Percentiles rank a stretch among this genome's conserved stretches.
Conservation (phyloP, 1,140 invertebrate genomes). For the Lepidostoma basale region DNA sequence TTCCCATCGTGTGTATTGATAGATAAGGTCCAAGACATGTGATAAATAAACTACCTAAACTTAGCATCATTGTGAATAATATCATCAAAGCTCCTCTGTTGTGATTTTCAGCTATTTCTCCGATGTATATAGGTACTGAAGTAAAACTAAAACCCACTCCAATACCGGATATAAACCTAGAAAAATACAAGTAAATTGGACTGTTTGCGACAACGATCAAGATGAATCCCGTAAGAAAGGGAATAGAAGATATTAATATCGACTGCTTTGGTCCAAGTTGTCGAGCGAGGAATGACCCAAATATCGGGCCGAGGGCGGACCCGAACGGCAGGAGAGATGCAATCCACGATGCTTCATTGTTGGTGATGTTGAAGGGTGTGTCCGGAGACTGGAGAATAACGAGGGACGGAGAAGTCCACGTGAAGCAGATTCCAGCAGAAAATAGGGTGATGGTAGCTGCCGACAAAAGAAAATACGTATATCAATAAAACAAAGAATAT, state of each 20-base stretch:
- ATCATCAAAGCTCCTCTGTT: slow-evolving; percentile 43
- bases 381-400: slow-evolving; percentile 41
- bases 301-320: slow-evolving; percentile 41
- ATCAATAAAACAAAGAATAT: too few species aligned
- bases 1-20: slow-evolving; percentile 21
- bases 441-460: slow-evolving; percentile 38
- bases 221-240: slow-evolving; percentile 47
- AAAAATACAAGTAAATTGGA: slow-evolving; percentile 51
- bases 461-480: slow-evolving; percentile 31
- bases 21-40: slow-evolving; percentile 34
- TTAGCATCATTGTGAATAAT: slow-evolving; percentile 35
- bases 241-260: slow-evolving; percentile 46
- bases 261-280: slow-evolving; percentile 50
- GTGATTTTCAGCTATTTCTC: slow-evolving; percentile 55
- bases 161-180: slow-evolving; percentile 56
- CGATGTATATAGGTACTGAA: slow-evolving; percentile 56
- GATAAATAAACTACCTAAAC: slow-evolving; percentile 33
- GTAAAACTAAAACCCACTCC: slow-evolving; percentile 55
- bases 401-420: slow-evolving; percentile 42
- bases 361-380: slow-evolving; percentile 39
- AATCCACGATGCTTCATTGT: slow-evolving; percentile 46
- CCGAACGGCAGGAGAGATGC: slow-evolving; percentile 41
- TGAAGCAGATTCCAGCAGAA: slow-evolving; percentile 38
- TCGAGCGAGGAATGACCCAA: slow-evolving; percentile 46
- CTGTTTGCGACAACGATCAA: slow-evolving; percentile 53